A percentile compares a stretch with the other conserved stretches of the same genome.
phyloP scores from a whole-genome alignment of 2,113 vertebrate genomes.

The Cyprinus carpio region DNA sequence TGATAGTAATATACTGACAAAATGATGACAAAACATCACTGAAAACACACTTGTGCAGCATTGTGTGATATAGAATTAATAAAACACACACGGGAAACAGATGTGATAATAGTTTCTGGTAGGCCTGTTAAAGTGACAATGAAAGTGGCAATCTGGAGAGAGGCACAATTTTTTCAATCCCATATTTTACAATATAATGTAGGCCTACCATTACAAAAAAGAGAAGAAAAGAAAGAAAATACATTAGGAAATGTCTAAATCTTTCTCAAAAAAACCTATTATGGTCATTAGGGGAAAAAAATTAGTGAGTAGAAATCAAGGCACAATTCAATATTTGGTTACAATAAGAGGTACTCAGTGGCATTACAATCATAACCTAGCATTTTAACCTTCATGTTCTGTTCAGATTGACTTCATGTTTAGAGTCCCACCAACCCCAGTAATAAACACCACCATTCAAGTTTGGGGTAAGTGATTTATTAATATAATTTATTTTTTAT shows the following conservation, averaged over 20 bases:
- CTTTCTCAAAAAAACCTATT: constrained; percentile 8
- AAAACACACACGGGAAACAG: not conserved
- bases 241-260: not conserved
- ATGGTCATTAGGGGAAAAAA: not conserved
- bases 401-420: not conserved
- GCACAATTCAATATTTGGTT: not conserved
- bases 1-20: constrained; percentile 1
- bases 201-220: not conserved
- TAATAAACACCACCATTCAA: not conserved
- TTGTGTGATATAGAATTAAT: not conserved
- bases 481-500: not conserved
- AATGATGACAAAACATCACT: not conserved
- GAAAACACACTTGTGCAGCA: not conserved
- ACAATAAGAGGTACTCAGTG: not conserved
- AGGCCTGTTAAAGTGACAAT: constrained; percentile 24
- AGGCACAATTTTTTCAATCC: not conserved
- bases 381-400: not conserved
- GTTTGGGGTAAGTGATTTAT: not conserved
- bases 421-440: not conserved
- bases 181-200: not conserved
- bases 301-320: not conserved
- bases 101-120: not conserved
- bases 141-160: not conserved
- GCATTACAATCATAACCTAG: not conserved
- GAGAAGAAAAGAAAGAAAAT: not conserved